Base-by-base conservation (phyloP, 2,888 invertebrate species). In the Lacanobia wlatinum region DNA sequence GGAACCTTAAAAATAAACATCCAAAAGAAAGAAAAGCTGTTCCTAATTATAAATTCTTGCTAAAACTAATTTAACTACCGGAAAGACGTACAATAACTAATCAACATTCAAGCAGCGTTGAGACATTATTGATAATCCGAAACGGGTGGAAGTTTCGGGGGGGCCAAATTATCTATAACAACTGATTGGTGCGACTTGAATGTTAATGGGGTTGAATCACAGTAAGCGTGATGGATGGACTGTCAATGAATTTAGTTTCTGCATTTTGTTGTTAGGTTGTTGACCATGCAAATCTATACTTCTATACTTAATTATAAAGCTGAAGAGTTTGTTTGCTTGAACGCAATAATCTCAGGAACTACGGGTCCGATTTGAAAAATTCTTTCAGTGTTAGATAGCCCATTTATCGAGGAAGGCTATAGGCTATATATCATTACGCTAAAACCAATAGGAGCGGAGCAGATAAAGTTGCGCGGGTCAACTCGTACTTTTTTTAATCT, bases 91-190 rank as follows among this genome's bases (percentile, higher is more conserved):
- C 40, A 46, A n/a, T 2, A 60, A 18, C 73, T 78, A 28, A 68
- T 85, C 82, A 55, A 50, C 1, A 85, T 84, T 82, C 86, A 61
- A 63, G n/a, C 10, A 7, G 7, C 34, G 76, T 55, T 8, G 5
- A 46, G 18, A 43, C 61, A 67, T 75, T 66, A 86, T 86, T 78
- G 84, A 82, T 85, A 86, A 86, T 76, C 80, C 76, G n/a, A 71
- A 84, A 77, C 74, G 72, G 75, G 6, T 68, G 9, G 21, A 81
- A 77, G 61, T 81, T 84, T 84, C 28, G 86, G 84, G 84, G 79
- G 82, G 86, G 40, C 82, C 50, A 62, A 84, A 56, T 81, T 78
- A 86, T 84, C 84, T 82, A 62, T 76, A 79, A 76, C 82, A 86
- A 79, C 70, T 61, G 67, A 72, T 64, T 53, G 40, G 1, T 78